Base-by-base conservation (phyloP, 2,113 vertebrate species). In the Epinephelus cyanopodus region DNA sequence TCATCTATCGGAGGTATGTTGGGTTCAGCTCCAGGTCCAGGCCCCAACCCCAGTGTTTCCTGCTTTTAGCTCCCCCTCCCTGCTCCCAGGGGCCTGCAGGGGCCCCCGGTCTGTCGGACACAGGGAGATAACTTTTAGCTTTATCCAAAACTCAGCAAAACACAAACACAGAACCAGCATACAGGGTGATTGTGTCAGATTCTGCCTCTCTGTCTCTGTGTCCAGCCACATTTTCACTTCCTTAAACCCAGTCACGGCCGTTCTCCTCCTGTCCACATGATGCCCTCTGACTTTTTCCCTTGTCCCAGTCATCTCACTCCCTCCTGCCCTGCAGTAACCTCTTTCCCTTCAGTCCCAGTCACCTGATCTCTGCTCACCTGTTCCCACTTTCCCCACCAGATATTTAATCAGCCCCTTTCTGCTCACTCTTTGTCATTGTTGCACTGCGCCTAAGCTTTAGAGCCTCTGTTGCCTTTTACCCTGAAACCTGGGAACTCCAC, bases 111-210 rank as follows among this genome's bases (percentile, higher is more conserved):
- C 23, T 66, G 61, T 68, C 27, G 13, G 42, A 54, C 21, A 63
- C 21, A 39, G 66, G 17, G 0, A 74, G 66, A 69, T 76, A 84
- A 83, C 47, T 63, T 54, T 63, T 25, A 54, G 50, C 52, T 78
- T 71, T 81, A 70, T 86, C 79, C 71, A 58, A 85, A 84, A 74
- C 69, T 64, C 33, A 65, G 56, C 9, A 50, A 81, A 89, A 82
- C 70, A 65, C 62, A 78, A 89, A 74, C 37, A 9, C 70, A 68
- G 52, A 29, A 53, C 33, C 19, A 53, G 61, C 21, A 27, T 17
- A 23, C 4, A 8, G 11, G 1, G 0, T 47, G n/a, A 48, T 62
- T 42, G 54, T 39, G 25, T 39, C 11, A 42, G 10, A 42, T 42
- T 63, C 11, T 63, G 10, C 33, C 33, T 39, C 33, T n/a, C 10